Evolutionary conservation across 2,113 vertebrate species (phyloP), one percentile per base, ranked within the genome.

Genomic region (Psammodynastes pulverulentus): DNA sequence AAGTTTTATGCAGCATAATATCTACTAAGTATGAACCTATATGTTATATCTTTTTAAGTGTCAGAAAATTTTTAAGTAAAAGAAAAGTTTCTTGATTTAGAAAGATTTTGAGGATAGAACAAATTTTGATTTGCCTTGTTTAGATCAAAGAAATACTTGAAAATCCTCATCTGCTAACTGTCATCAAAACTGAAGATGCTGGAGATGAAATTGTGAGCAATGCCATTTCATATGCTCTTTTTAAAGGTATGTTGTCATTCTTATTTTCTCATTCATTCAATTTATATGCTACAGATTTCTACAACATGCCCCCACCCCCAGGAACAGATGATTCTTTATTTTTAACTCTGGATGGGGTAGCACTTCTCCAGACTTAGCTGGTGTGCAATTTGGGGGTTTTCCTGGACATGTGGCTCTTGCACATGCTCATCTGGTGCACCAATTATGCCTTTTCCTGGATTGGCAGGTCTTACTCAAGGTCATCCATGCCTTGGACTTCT

Each of bases 131-230:
- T 86, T 94, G 17, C 9, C 94, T 93, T 95, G 89, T 43, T 9
- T 93, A 98, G 98, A 97, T 98, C 95, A 98, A 97, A 97, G 98
- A 98, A 97, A 97, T 98, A 91, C 97, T 98, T 9, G 98, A 98
- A 93, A 97, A 95, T 87, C 95, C 98, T 62, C 97, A 98, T 95
- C 97, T 98, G 23, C 79, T 98, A 89, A 98, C 98, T 79, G 96
- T 98, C 84, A 98, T 98, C 93, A 98, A 98, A 95, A 98, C 97
- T 94, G 98, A 98, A 93, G 97, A 98, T 93, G 97, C 98, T 85
- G 98, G 98, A 86, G 98, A 98, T 39, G 98, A 98, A 91, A 97
- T 98, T 9, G 98, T 98, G 94, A 98, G 97, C 97, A 98, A 97
- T 3, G 98, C 98, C 8, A 98, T 98, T 86, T 98, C 97, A 90